A percentile compares a stretch with the other conserved stretches of the same genome.
Conservation (phyloP, 1,140 invertebrate genomes). For the Armadillidium nasatum region DNA sequence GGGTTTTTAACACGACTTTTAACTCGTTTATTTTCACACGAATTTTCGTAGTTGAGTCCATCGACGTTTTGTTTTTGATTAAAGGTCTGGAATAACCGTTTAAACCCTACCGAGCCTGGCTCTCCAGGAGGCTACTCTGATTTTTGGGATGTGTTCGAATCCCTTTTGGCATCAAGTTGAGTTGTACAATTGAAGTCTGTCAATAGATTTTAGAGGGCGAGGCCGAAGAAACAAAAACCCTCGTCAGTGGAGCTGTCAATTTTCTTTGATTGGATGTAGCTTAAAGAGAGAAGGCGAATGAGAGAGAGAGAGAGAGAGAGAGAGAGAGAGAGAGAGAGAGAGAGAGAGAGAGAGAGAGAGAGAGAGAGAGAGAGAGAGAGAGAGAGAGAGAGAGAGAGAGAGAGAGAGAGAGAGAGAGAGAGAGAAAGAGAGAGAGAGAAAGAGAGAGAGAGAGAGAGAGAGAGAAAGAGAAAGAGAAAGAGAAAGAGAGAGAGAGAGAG, state of each 20-base stretch:
- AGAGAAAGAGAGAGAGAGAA: too few species aligned
- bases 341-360: too few species aligned
- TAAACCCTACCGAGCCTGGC: background rate
- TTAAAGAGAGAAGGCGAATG: background rate
- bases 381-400: too few species aligned
- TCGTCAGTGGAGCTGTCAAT: background rate
- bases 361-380: too few species aligned
- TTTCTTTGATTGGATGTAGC: slow-evolving; percentile 1
- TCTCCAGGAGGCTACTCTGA: background rate
- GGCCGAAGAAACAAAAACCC: background rate
- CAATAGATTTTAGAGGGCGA: slow-evolving; percentile 4
- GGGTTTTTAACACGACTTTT: background rate
- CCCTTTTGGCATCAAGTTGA: background rate
- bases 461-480: too few species aligned
- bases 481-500: too few species aligned
- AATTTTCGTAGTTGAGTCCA: background rate
- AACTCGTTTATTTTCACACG: background rate
- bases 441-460: too few species aligned
- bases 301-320: too few species aligned
- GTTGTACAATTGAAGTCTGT: background rate
- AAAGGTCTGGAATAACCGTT: background rate
- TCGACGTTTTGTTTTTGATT: background rate
- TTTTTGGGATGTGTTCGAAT: background rate
- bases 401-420: too few species aligned
- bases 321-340: too few species aligned